These are phyloP conservation scores for Alethe diademata DNA, from an alignment of 2,113 vertebrate genomes.

Conservation along the genomic window DNA sequence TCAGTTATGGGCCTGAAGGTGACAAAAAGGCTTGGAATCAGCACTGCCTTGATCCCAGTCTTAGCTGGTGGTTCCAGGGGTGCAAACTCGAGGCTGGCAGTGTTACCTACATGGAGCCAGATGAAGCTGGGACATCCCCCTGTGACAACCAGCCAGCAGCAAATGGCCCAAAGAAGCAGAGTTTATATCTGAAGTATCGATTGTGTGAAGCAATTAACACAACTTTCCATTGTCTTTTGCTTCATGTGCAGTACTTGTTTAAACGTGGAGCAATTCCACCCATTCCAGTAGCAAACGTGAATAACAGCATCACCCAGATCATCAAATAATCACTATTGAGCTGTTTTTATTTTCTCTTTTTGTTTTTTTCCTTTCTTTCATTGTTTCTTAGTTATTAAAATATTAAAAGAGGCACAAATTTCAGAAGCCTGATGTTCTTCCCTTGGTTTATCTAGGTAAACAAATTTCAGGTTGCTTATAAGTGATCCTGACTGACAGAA, in stretches of 20 bases:
- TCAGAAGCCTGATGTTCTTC: not conserved
- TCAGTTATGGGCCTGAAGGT: not conserved
- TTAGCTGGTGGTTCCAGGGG: not conserved
- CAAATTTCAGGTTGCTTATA: constrained; percentile 53
- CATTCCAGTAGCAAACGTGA: not conserved
- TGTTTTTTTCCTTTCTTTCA: not conserved
- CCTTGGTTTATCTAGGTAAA: constrained; percentile 44
- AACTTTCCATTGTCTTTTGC: not conserved
- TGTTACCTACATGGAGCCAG: rapidly evolving
- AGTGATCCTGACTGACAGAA: constrained; percentile 62
- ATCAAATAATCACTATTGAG: not conserved
- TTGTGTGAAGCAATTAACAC: not conserved
- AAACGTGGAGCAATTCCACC: not conserved
- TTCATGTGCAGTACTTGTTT: not conserved
- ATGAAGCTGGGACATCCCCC: not conserved
- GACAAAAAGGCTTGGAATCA: not conserved
- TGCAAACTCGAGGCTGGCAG: not conserved
- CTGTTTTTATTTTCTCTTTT: not conserved
- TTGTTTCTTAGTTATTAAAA: constrained; percentile 22
- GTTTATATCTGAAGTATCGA: not conserved
- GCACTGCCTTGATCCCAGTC: rapidly evolving
- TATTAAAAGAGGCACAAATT: not conserved
- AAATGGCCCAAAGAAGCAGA: not conserved
- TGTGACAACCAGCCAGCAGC: not conserved
- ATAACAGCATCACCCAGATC: not conserved